These are phyloP conservation scores for Prosopocoilus inquinatus DNA, from an alignment of 2,888 invertebrate species.

Conservation along the genomic window DNA sequence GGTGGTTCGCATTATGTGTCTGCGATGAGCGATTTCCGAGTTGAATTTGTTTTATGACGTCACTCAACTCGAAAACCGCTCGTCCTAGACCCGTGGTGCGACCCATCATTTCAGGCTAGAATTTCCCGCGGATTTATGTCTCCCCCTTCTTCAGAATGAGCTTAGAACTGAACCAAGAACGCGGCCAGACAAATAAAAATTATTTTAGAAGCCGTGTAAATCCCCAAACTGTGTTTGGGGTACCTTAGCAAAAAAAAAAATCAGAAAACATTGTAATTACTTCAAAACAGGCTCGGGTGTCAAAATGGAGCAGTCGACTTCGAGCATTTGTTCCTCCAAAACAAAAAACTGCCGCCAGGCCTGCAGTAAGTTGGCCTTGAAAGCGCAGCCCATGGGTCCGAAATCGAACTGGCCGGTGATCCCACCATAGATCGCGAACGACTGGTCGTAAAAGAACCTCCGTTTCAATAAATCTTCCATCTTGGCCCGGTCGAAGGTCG, in stretches of 20 bases:
- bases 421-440: slow-evolving; percentile 99
- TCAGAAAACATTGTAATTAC: slow-evolving; percentile 45
- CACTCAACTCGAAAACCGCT: no score
- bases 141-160: no score
- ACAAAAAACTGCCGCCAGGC: slow-evolving; percentile 96
- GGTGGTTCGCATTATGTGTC: no score
- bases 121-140: no score
- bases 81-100: no score
- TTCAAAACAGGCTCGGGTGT: slow-evolving; percentile 97
- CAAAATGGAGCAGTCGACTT: slow-evolving; percentile 96
- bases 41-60: no score
- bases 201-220: background rate
- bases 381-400: slow-evolving; percentile 99
- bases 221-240: background rate
- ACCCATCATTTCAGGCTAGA: no score
- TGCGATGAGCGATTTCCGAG: no score
- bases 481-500: slow-evolving; percentile 84
- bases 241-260: no score
- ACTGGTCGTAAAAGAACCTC: slow-evolving; percentile 97
- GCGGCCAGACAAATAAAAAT: no score
- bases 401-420: slow-evolving; percentile 94
- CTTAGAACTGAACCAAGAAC: no score
- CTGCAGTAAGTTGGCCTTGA: slow-evolving; percentile 91
- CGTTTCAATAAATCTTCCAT: slow-evolving; percentile 97
- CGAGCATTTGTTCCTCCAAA: slow-evolving; percentile 96